Evolutionary conservation across 2,797 vertebrate genomes (phyloP), one percentile per base, ranked within the genome.

Genomic region (Enteromius mattozi): DNA sequence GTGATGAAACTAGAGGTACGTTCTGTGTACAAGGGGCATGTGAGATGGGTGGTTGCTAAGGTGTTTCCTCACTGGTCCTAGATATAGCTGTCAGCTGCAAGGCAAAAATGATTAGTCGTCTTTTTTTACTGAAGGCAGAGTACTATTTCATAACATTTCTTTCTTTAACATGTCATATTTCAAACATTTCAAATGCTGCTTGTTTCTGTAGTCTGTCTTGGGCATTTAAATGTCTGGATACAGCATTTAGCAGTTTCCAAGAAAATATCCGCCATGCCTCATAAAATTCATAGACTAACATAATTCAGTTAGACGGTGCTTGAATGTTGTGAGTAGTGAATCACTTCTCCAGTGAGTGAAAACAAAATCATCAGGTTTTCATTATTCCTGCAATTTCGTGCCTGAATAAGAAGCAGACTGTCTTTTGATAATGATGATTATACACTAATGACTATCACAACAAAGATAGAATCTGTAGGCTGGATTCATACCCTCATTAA

Each of bases 321-420:
- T 13, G 40, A 83, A 79, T 21, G 19, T 71, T 47, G 81, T 54
- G 61, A 12, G 19, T 56, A 21, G 37, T 83, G 56, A 89, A 85
- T 87, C 45, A 80, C 84, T 84, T 87, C 81, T 76, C 47, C 65
- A 85, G 47, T 74, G 66, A 77, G 78, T 74, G 83, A 85, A 78
- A 82, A 82, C 79, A 76, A 84, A 82, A 80, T 82, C 82, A 84
- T 85, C 81, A 86, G 74, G 87, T 81, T 87, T 87, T 86, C 76
- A 87, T 88, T 81, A 81, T 78, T 79, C 76, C 59, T 49, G 21
- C 37, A 30, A 21, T 47, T 84, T 83, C 77, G 75, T 72, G 65
- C 56, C 74, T 42, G 79, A 78, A 47, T 75, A 86, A 66, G 72
- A 59, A 80, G 78, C 51, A 47, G 49, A 8, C 51, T 21, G 37